These are phyloP conservation scores for Epinotia ramella DNA, from an alignment of 2,888 invertebrate genomes.

Conservation along the genomic window DNA sequence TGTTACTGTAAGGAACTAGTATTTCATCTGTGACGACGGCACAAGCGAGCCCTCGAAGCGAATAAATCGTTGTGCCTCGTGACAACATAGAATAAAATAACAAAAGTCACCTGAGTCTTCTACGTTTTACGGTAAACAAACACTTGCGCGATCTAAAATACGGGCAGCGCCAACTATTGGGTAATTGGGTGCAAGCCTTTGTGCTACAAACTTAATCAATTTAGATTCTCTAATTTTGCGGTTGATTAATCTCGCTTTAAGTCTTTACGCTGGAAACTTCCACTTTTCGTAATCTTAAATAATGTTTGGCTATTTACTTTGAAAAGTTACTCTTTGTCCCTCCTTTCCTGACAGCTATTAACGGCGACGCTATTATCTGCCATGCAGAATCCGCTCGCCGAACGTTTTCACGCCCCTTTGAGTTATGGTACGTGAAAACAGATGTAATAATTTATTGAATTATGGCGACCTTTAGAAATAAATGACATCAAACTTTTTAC, in stretches of 20 bases:
- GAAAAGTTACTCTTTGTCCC: conserved; percentile 9
- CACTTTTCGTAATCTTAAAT: conserved; percentile 16
- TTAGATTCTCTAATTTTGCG: neutral
- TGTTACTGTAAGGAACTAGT: too few species aligned
- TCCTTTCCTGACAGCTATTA: conserved; percentile 19
- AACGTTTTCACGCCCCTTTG: conserved; percentile 17
- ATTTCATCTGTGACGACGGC: too few species aligned
- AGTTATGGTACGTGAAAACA: conserved; percentile 17
- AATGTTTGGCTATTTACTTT: conserved; percentile 24
- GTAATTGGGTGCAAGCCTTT: too few species aligned
- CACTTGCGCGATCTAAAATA: too few species aligned
- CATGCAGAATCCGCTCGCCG: conserved; percentile 17
- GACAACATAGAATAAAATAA: too few species aligned
- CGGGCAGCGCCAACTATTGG: too few species aligned
- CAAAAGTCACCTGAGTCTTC: too few species aligned
- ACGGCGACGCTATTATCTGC: conserved; percentile 21
- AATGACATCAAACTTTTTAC: too few species aligned
- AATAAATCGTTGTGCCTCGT: too few species aligned
- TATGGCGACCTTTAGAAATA: neutral
- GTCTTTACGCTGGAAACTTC: neutral
- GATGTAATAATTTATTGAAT: conserved; percentile 12
- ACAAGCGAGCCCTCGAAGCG: too few species aligned
- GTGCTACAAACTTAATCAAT: neutral
- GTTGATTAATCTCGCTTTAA: neutral
- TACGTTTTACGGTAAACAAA: too few species aligned